Evolutionary conservation across 2,113 vertebrate genomes (phyloP).

Genomic region (Miniopterus natalensis): DNA sequence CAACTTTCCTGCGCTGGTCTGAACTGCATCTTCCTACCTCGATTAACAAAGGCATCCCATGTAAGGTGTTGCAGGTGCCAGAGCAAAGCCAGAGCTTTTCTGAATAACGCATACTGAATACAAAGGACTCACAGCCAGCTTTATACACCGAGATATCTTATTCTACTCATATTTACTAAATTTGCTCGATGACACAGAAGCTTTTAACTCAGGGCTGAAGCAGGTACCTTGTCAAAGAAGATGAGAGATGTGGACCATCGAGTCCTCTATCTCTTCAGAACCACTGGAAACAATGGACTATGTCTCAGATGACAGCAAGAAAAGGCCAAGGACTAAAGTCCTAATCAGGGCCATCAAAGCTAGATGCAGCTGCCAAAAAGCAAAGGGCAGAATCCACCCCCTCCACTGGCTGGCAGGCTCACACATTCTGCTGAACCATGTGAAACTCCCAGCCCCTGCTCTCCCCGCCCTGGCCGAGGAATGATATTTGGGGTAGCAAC

Average conservation of each 20-base stretch:
- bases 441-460: conserved; percentile 56
- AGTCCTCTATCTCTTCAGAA: background rate
- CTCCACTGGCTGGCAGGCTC: conserved; percentile 62
- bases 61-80: background rate
- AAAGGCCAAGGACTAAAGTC: conserved; percentile 51
- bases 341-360: conserved; percentile 57
- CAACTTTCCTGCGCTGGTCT: background rate
- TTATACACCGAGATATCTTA: background rate
- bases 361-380: conserved; percentile 58
- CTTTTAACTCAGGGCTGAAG: conserved; percentile 25
- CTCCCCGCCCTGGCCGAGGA: conserved; percentile 52
- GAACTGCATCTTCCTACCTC: background rate
- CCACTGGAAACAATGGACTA: background rate
- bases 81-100: conserved; percentile 27
- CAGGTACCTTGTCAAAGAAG: background rate
- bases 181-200: background rate
- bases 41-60: background rate
- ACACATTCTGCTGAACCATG: conserved; percentile 63
- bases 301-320: background rate
- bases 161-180: background rate
- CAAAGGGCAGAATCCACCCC: conserved; percentile 67
- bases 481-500: conserved; percentile 71
- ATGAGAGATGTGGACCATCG: background rate
- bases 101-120: background rate
- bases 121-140: background rate